Evolutionary conservation across 2,797 vertebrate genomes (phyloP).

Genomic region (Coendou prehensilis): DNA sequence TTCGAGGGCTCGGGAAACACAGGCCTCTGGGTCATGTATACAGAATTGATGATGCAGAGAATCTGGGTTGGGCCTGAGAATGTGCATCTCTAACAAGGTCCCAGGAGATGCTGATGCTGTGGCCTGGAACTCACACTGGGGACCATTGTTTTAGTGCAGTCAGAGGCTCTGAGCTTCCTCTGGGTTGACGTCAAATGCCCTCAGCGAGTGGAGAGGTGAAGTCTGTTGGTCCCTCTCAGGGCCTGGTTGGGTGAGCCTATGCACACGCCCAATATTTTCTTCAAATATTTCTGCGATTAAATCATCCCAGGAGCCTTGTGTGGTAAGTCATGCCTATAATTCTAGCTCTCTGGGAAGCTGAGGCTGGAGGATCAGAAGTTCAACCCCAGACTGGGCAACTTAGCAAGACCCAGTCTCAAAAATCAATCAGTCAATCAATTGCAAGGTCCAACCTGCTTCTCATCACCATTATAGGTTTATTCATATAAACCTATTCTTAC

Average conservation of each 20-base stretch:
- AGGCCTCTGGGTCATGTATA: neutral
- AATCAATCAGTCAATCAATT: neutral
- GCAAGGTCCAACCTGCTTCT: neutral
- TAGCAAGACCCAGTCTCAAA: neutral
- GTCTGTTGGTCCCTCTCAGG: neutral
- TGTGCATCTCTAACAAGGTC: neutral
- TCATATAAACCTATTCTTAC: neutral
- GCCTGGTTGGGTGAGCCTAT: neutral
- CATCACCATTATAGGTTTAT: neutral
- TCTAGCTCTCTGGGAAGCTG: neutral
- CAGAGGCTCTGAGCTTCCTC: neutral
- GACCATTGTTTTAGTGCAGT: neutral
- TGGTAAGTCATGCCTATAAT: neutral
- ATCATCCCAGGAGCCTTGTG: neutral
- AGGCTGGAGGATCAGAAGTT: neutral
- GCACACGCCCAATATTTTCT: neutral
- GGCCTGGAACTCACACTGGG: neutral
- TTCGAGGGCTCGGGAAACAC: neutral
- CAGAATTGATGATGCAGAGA: neutral
- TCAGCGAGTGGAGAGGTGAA: neutral
- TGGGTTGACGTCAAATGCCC: neutral
- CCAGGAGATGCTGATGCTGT: neutral
- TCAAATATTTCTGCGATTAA: slow-evolving; percentile 24
- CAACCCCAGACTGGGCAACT: neutral
- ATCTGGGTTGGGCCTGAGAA: neutral